Base-by-base conservation (phyloP, 2,113 vertebrate genomes). In the Hippocampus abdominalis region DNA sequence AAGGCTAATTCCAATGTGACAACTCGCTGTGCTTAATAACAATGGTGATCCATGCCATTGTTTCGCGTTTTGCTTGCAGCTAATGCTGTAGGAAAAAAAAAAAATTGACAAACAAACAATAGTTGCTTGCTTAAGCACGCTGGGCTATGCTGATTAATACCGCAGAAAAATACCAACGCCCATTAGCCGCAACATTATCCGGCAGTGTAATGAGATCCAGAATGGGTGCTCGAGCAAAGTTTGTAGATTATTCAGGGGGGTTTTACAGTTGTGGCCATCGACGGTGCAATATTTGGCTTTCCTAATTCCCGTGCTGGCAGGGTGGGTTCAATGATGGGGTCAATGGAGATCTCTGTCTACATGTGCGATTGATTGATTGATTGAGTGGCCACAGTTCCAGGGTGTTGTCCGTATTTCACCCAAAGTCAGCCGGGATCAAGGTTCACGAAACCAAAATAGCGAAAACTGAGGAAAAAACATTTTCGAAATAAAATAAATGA, bases 1-100 rank as follows among this genome's bases (percentile, higher is more conserved):
- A 70, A 63, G 69, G 82, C 83, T 82, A 76, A 80, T 82, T 86
- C 72, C 77, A 71, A 76, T 51, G 36, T 81, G 81, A 83, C 80
- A 78, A 74, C 60, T 74, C 68, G 74, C 61, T 70, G 54, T 68
- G 63, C 75, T 39, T 71, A 80, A 74, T 65, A 54, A 3, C 73
- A 70, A 64, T 32, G 9, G 20, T 62, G 44, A 56, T 80, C 74
- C 42, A 36, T 64, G 59, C 67, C 13, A 64, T 73, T 73, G 51
- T 53, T 3, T 18, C 42, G 40, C 13, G 5, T 65, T 65, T 68
- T 29, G 39, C 83, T 56, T 13, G 10, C 64, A 69, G 56, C 63
- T 62, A 59, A 69, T 67, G 32, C 56, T 48, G 8, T 70, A 12
- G 70, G 27, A 27, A 27, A 27, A 32, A 32, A 32, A 32, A 74